Evolutionary conservation across 2,797 vertebrate species (phyloP), one percentile per base, ranked within the genome.

Genomic region (Rhodeus uyekii): DNA sequence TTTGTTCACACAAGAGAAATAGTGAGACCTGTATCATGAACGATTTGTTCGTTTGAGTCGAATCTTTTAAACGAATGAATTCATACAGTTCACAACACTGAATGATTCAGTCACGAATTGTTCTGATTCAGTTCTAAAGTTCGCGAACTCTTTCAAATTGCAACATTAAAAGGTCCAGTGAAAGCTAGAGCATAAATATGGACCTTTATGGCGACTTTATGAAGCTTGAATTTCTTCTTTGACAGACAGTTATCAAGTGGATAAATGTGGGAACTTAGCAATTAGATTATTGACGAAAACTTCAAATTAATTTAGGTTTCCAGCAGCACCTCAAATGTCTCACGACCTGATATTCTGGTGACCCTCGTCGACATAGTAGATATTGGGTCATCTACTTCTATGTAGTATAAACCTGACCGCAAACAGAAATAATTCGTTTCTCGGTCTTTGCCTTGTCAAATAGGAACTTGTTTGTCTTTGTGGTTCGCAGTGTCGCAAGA

Each of bases 391-490:
- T 8, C 7, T 24, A 67, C 36, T 53, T 22, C 34, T 29, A 36
- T 55, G 48, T 79, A 64, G 13, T 50, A 58, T 46, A 79, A 44
- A 60, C 39, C 27, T 71, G 27, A 71, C 78, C 78, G 13, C 78
- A 60, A 71, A 60, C 78, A 60, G 79, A 81, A 38, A 22, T 60
- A 74, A 16, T 36, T 46, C 1, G 42, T 74, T 79, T 64, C 42
- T 73, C 42, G 69, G 39, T 73, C 58, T 73, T 81, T 67, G 71
- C 39, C 60, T 77, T 71, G 67, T 67, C 84, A 67, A 73, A 74
- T 72, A 60, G 75, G 39, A 61, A 82, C 80, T 76, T 85, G 75
- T 82, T 85, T 85, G 68, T 78, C 55, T 50, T 73, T 67, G 79
- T 55, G 46, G 50, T 55, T 64, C 68, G 55, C 7, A 9, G 76